Percentiles rank a stretch among this genome's conserved stretches.
Conservation (phyloP, 2,888 invertebrate genomes). For the Patella pellucida region DNA sequence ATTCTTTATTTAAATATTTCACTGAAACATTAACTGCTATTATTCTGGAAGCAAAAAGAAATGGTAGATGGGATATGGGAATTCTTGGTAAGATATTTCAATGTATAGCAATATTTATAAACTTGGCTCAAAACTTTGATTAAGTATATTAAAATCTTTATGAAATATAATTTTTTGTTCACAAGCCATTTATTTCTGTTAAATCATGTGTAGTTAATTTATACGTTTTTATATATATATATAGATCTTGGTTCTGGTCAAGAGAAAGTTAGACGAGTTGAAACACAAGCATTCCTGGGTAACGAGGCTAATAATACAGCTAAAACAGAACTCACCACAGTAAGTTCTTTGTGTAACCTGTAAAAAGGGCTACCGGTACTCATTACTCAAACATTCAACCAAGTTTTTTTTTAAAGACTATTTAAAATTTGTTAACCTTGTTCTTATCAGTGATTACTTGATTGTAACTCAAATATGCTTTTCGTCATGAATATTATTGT, state of each 20-base stretch:
- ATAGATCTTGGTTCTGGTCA: conserved; percentile 91
- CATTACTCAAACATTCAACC: neutral
- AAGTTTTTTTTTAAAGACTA: too few relatives aligned
- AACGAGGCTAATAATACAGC: conserved; percentile 82
- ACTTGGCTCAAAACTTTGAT: too few relatives aligned
- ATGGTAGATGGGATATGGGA: conserved; percentile 95
- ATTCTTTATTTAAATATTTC: conserved; percentile 96
- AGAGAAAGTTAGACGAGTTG: conserved; percentile 89
- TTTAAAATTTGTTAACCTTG: neutral
- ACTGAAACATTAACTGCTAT: conserved; percentile 94
- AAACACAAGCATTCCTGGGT: conserved; percentile 86
- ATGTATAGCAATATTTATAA: neutral
- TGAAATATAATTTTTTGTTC: too few relatives aligned
- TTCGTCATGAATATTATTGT: neutral
- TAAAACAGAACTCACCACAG: conserved; percentile 84
- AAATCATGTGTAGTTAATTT: neutral
- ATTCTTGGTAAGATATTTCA: conserved; percentile 76
- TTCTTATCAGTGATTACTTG: neutral
- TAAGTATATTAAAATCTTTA: too few relatives aligned
- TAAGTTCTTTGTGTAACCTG: conserved; percentile 43
- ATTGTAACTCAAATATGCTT: neutral
- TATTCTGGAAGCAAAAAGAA: conserved; percentile 91
- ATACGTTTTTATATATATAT: too few relatives aligned
- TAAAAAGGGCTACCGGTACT: neutral
- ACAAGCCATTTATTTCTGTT: neutral